Evolutionary conservation across 2,113 vertebrate genomes (phyloP).

Genomic region (Falco punctatus): DNA sequence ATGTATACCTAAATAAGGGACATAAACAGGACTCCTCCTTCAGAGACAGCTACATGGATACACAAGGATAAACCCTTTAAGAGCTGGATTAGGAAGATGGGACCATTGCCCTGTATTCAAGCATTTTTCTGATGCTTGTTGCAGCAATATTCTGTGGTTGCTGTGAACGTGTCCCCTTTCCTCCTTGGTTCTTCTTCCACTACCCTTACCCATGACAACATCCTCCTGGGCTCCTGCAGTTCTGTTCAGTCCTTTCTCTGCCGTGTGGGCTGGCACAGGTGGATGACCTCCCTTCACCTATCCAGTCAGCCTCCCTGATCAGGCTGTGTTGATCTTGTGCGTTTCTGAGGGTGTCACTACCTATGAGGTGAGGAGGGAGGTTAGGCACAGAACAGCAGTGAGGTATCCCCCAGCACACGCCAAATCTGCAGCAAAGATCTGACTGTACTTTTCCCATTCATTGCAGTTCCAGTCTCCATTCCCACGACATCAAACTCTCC

Average conservation of each 20-base stretch:
- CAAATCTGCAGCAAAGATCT: neutral
- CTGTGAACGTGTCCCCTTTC: neutral
- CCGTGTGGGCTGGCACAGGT: neutral
- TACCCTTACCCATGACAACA: neutral
- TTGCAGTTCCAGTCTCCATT: neutral
- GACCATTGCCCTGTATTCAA: neutral
- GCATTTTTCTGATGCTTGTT: neutral
- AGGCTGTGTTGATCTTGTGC: accelerated
- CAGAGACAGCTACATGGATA: neutral
- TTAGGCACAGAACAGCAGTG: neutral
- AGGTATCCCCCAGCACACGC: neutral
- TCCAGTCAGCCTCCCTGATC: neutral
- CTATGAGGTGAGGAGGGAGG: neutral
- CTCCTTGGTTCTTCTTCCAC: neutral
- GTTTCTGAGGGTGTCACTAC: neutral
- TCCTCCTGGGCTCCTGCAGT: neutral
- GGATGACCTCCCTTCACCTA: neutral
- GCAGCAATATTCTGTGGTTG: neutral
- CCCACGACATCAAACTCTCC: neutral
- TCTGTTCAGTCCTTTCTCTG: neutral
- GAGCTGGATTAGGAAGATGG: neutral
- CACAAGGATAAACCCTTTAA: neutral
- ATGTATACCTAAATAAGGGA: neutral
- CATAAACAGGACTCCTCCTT: neutral
- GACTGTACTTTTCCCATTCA: neutral